Conservation (phyloP, 2,888 invertebrate genomes). For the Hartigia nigra region DNA sequence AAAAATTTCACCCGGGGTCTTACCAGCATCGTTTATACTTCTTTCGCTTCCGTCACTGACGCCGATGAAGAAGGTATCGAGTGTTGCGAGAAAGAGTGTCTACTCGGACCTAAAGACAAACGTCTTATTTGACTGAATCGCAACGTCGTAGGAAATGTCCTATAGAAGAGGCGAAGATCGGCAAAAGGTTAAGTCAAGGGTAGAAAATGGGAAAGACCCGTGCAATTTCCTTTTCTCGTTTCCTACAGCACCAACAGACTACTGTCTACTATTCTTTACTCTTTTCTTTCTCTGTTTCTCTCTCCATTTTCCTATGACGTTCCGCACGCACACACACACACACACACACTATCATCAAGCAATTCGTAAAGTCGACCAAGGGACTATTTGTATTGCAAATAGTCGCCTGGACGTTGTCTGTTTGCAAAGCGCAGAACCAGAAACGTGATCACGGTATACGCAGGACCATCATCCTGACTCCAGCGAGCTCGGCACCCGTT, state of each 20-base stretch:
- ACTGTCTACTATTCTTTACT: constrained; percentile 11
- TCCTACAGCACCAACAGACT: background rate
- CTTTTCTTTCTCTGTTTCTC: background rate
- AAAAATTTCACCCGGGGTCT: background rate
- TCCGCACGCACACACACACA: background rate
- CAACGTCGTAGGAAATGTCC: background rate
- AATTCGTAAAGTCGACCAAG: background rate
- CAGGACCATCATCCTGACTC: background rate
- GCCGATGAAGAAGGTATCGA: background rate
- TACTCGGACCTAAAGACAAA: too few relatives aligned
- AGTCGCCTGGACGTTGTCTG: background rate
- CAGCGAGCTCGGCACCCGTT: background rate
- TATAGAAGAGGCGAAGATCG: background rate
- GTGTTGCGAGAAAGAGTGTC: background rate
- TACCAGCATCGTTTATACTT: background rate
- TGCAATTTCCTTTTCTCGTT: constrained; percentile 37
- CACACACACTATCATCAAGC: background rate
- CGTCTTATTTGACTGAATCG: background rate
- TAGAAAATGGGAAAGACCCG: constrained; percentile 6
- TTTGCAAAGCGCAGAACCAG: background rate
- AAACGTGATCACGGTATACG: background rate
- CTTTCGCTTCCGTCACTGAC: background rate
- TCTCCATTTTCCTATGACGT: background rate
- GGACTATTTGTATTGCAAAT: background rate
- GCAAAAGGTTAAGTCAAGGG: constrained; percentile 1